Base-by-base conservation (phyloP, 1,140 invertebrate species). In the Drosophila tropicalis region DNA sequence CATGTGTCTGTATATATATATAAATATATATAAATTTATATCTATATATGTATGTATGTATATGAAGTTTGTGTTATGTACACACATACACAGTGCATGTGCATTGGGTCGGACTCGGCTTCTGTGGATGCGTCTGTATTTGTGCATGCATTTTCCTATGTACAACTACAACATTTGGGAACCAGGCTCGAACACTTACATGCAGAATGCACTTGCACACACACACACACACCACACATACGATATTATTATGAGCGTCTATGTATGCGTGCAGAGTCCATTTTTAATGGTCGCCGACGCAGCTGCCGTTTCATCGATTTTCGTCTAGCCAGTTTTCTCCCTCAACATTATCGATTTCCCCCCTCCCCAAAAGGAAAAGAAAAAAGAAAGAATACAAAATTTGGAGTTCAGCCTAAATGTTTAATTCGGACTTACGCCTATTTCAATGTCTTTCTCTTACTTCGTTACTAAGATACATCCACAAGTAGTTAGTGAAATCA, bases 221-320 rank as follows among this genome's bases (percentile, higher is more conserved):
- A 41, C 17, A 58, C 32, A 58, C 9, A 40, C 12, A 60, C 2
- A 19, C 29, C 10, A 36, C 17, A 36, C 34, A 36, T 51, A 19
- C 29, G 29, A 29, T 54, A 54, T 54, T n/a, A 13, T 22, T 22
- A 19, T 36, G 51, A n/a, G 13, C 10, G 6, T 19, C 2, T 51
- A 10, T 44, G 39, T 36, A 36, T 62, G 60, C 19, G 15, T 62
- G 19, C 6, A 39, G 60, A 62, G 60, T 62, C 60, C 60, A 62
- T 62, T 62, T 62, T 62, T 62, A 62, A 62, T 62, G 40, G 56
- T 32, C 61, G 61, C 61, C 29, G 32, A 17, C 60, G 44, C 62
- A 34, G 62, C 62, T 65, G 62, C 47, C 62, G 25, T 65, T 54
- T 55, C 62, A 65, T 65, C 47, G 62, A 65, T 64, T 64, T 54